Evolutionary conservation across 92 coral and sea anemone genomes (phyloP).

Genomic region (Parazoanthus swiftii): DNA sequence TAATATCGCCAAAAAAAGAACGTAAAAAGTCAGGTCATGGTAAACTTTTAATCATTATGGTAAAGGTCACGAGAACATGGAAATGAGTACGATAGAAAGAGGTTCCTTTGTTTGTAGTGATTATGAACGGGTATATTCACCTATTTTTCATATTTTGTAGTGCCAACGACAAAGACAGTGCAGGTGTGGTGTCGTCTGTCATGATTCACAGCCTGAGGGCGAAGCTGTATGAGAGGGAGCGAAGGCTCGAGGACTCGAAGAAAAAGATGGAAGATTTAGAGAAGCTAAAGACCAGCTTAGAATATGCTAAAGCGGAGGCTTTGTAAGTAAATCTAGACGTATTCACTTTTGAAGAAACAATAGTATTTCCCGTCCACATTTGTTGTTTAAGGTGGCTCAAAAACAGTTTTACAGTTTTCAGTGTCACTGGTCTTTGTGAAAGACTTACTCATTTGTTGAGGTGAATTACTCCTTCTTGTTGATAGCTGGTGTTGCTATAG

Average conservation of each 20-base stretch:
- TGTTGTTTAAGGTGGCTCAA: too few relatives aligned
- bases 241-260: background rate
- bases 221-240: background rate
- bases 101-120: too few relatives aligned
- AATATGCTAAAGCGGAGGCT: slow-evolving; percentile 29
- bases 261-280: slow-evolving; percentile 17
- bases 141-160: background rate
- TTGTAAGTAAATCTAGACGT: slow-evolving; percentile 1
- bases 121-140: background rate
- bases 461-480: too few relatives aligned
- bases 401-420: too few relatives aligned
- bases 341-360: background rate
- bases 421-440: too few relatives aligned
- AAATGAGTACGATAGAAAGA: too few relatives aligned
- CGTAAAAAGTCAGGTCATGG: too few relatives aligned
- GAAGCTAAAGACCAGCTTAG: slow-evolving; percentile 17
- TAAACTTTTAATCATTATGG: too few relatives aligned
- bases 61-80: too few relatives aligned
- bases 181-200: slow-evolving; percentile 7
- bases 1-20: too few relatives aligned
- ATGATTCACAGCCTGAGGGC: slow-evolving; percentile 3
- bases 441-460: too few relatives aligned
- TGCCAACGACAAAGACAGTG: slow-evolving; percentile 8
- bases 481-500: too few relatives aligned
- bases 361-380: background rate